Conservation (phyloP, 92 coral and sea anemone genomes). For the Zoanthus gigantus region DNA sequence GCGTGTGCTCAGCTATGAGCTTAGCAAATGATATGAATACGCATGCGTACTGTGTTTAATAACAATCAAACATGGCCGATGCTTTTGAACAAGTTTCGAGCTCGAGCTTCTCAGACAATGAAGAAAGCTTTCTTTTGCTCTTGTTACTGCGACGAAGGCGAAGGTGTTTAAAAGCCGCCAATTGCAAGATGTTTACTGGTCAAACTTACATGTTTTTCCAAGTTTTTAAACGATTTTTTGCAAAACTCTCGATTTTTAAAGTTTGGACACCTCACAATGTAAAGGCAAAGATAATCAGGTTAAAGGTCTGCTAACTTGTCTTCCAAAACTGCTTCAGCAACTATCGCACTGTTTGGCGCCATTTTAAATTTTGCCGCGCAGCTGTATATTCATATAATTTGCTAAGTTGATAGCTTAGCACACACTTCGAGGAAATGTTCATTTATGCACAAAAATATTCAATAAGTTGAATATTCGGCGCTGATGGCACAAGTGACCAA, state of each 20-base stretch:
- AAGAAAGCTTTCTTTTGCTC: too few relatives aligned
- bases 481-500: too few relatives aligned
- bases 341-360: neutral
- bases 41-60: too few relatives aligned
- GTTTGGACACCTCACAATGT: slow-evolving; percentile 24
- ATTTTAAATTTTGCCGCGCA: neutral
- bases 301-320: slow-evolving; percentile 33
- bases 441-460: neutral
- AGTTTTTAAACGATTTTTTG: neutral
- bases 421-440: neutral
- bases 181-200: neutral
- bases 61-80: too few relatives aligned
- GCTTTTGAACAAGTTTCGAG: too few relatives aligned
- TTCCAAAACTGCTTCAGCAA: neutral
- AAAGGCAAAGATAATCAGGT: slow-evolving; percentile 40
- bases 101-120: too few relatives aligned
- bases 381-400: neutral
- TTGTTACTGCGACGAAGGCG: neutral
- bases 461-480: neutral
- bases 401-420: neutral
- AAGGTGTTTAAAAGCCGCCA: neutral
- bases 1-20: neutral
- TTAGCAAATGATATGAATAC: neutral
- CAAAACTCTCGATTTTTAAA: slow-evolving; percentile 35
- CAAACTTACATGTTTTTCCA: neutral